Base-by-base conservation (phyloP, 2,113 vertebrate species). In the Ailuropoda melanoleuca region DNA sequence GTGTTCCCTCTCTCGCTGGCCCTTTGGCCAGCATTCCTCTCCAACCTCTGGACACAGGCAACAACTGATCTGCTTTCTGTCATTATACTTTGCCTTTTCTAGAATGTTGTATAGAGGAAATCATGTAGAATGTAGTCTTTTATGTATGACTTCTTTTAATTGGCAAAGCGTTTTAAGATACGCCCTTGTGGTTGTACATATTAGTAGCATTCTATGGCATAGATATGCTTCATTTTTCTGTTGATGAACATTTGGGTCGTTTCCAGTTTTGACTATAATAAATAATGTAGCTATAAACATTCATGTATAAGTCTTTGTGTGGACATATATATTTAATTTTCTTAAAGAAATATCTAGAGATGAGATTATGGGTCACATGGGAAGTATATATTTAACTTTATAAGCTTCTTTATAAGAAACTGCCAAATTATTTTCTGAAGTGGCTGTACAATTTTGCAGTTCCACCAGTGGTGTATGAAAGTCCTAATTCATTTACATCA, bases 401-500 rank as follows among this genome's bases (percentile, higher is more conserved):
- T 80, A 92, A 82, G 13, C 90, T 53, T 21, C 21, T 83, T 77
- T 43, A 53, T 74, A 72, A 83, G 58, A 93, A 74, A 66, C 23
- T 80, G 18, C 43, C 26, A 48, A 72, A 84, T 5, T 75, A 31
- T 84, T 96, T 93, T 88, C 56, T 39, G 84, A 83, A 96, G 77
- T 84, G 46, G 31, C n/a, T 91, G 23, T 74, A 86, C 11, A 74
- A 68, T 70, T 94, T 95, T 92, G 37, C 74, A 93, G 9, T 93
- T 90, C 60, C 7, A 70, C 13, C 72, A 96, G 75, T 82, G 66
- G 14, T 31, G 48, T 60, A 66, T 83, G 39, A 31, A 23, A 81
- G 53, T 88, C 82, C 43, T 75, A 77, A 92, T 96, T 90, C 64
- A 58, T 94, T 72, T 90, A 93, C 77, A 86, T 88, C 60, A 62